phyloP scores from a whole-genome alignment of 2,888 invertebrate species.

The Blastobasis adustella region DNA sequence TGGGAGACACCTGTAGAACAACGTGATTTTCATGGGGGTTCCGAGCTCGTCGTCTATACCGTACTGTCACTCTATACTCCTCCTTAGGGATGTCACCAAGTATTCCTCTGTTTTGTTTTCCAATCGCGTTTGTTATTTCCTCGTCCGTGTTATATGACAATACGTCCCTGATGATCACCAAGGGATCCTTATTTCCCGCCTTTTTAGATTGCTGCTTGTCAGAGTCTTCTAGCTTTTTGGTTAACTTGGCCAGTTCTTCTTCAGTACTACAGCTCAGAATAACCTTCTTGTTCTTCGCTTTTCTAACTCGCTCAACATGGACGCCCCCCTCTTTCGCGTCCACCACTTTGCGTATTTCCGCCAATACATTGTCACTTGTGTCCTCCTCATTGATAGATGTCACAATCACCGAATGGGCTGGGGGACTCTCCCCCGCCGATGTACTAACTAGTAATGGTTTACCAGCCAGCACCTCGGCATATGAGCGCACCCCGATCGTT shows the following conservation, averaged over 20 bases:
- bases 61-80: neutral
- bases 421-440: no score
- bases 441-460: no score
- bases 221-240: neutral
- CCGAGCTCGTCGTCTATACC: neutral
- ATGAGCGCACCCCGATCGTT: neutral
- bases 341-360: neutral
- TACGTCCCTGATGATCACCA: neutral
- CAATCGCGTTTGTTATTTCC: neutral
- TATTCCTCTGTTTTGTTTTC: neutral
- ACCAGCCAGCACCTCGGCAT: neutral
- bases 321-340: slow-evolving; percentile 1
- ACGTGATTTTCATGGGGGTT: neutral
- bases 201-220: neutral
- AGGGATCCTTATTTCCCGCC: neutral
- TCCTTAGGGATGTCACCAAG: neutral
- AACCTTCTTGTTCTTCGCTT: slow-evolving; percentile 6
- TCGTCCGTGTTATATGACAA: neutral
- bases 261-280: slow-evolving; percentile 2
- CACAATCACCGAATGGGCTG: slow-evolving; percentile 2
- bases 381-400: neutral
- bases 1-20: neutral
- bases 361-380: slow-evolving; percentile 1
- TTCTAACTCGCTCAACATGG: slow-evolving; percentile 2
- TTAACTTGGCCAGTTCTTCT: neutral